These are phyloP conservation scores for Temnothorax nylanderi DNA, from an alignment of 1,140 invertebrate genomes.

Conservation along the genomic window DNA sequence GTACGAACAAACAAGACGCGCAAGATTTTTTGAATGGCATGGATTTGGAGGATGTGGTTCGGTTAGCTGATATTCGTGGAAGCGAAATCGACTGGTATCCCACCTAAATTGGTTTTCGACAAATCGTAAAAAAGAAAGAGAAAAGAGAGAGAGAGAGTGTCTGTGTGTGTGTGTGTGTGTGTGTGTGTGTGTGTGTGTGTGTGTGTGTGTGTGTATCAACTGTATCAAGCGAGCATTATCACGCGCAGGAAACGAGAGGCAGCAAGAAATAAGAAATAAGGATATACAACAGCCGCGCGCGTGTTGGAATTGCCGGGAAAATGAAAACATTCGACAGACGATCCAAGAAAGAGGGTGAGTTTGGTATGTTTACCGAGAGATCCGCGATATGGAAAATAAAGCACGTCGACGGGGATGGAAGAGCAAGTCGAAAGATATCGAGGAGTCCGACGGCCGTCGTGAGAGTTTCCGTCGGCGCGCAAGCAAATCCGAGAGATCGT, in stretches of 20 bases:
- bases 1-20: slow-evolving; percentile 4
- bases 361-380: background rate
- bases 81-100: slow-evolving; percentile 11
- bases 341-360: background rate
- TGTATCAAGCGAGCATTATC: slow-evolving; percentile 23
- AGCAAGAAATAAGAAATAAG: background rate
- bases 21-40: background rate
- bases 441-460: slow-evolving; percentile 3
- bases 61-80: background rate
- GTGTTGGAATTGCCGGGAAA: slow-evolving; percentile 14
- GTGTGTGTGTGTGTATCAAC: too few species aligned
- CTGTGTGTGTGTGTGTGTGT: too few species aligned
- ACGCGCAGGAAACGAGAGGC: background rate
- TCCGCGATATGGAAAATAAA: slow-evolving; percentile 34
- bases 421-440: slow-evolving; percentile 14
- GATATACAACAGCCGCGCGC: background rate
- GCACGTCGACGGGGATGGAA: background rate
- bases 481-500: slow-evolving; percentile 7
- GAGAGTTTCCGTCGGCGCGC: background rate
- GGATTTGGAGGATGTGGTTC: background rate
- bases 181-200: too few species aligned
- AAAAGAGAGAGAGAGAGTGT: background rate
- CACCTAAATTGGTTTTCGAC: slow-evolving; percentile 59
- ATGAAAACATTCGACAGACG: slow-evolving; percentile 27
- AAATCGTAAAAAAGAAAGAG: background rate